A percentile compares a stretch with the other conserved stretches of the same genome.
Evolutionary conservation across 2,888 invertebrate genomes (phyloP).

Genomic region (Helobdella robusta): DNA sequence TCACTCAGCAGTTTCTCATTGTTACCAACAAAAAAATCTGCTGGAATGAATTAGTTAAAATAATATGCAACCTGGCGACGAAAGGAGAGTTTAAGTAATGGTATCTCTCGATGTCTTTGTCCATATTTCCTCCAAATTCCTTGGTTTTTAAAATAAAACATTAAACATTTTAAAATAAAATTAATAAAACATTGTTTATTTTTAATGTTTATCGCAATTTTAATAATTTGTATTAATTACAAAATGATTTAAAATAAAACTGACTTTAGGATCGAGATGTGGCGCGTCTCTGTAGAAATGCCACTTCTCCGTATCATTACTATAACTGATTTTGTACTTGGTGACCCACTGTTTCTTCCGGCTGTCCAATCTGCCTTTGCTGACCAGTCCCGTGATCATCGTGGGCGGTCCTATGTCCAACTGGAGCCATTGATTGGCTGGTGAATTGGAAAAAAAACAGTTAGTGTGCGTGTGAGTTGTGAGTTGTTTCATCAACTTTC

Average conservation of each 20-base stretch:
- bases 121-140: constrained; percentile 53
- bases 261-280: constrained; percentile 52
- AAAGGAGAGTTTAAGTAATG: constrained; percentile 54
- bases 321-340: constrained; percentile 52
- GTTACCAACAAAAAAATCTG: too few relatives aligned
- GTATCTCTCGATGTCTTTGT: constrained; percentile 52
- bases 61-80: constrained; percentile 44
- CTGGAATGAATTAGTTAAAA: not conserved
- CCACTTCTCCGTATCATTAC: constrained; percentile 53
- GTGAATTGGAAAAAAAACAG: too few relatives aligned
- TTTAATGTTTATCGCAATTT: too few relatives aligned
- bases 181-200: not conserved
- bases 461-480: too few relatives aligned
- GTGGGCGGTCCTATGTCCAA: constrained; percentile 54
- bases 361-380: constrained; percentile 52
- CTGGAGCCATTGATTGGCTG: constrained; percentile 54
- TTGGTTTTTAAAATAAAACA: not conserved
- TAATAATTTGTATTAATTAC: too few relatives aligned
- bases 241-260: not conserved
- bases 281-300: constrained; percentile 53
- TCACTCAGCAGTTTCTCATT: too few relatives aligned
- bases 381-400: constrained; percentile 52
- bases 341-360: constrained; percentile 52
- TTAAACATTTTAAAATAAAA: not conserved
- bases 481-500: too few relatives aligned